A percentile compares a stretch with the other conserved stretches of the same genome.
phyloP scores from a whole-genome alignment of 1,140 invertebrate species.

The Neodiprion virginianus region DNA sequence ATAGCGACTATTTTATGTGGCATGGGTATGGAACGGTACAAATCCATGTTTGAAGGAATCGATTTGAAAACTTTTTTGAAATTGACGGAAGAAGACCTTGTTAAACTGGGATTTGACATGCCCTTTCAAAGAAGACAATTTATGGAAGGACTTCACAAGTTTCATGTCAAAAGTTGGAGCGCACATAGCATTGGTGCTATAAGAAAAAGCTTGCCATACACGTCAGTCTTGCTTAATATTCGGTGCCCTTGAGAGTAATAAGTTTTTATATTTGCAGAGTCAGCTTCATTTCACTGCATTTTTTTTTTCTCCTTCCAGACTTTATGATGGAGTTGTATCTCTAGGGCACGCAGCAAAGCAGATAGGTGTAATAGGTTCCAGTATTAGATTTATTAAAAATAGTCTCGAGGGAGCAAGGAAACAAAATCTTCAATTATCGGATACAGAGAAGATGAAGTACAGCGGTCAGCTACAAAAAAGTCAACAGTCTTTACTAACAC shows the following conservation, averaged over 20 bases:
- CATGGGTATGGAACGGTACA: conserved; percentile 63
- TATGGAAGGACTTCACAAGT: conserved; percentile 55
- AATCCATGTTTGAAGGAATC: conserved; percentile 54
- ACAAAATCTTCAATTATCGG: conserved; percentile 25
- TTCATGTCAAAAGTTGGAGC: conserved; percentile 65
- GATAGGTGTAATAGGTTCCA: conserved; percentile 46
- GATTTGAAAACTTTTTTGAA: conserved; percentile 62
- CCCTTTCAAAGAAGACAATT: conserved; percentile 63
- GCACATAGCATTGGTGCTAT: conserved; percentile 40
- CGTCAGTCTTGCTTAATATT: conserved; percentile 28
- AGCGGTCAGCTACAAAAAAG: conserved; percentile 35
- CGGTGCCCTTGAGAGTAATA: not conserved
- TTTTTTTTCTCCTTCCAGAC: conserved; percentile 36
- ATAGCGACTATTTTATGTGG: conserved; percentile 58
- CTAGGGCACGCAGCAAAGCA: conserved; percentile 44
- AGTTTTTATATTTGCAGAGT: not conserved
- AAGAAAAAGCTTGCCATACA: conserved; percentile 31
- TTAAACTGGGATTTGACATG: conserved; percentile 61
- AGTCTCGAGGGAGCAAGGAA: conserved; percentile 31
- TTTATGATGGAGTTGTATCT: conserved; percentile 42
- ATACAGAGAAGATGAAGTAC: conserved; percentile 33
- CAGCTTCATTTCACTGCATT: not conserved
- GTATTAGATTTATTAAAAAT: conserved; percentile 45
- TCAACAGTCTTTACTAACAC: conserved; percentile 31
- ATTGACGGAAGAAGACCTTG: conserved; percentile 61